Conservation (phyloP, 2,888 invertebrate species). For the Andrena minutula region DNA sequence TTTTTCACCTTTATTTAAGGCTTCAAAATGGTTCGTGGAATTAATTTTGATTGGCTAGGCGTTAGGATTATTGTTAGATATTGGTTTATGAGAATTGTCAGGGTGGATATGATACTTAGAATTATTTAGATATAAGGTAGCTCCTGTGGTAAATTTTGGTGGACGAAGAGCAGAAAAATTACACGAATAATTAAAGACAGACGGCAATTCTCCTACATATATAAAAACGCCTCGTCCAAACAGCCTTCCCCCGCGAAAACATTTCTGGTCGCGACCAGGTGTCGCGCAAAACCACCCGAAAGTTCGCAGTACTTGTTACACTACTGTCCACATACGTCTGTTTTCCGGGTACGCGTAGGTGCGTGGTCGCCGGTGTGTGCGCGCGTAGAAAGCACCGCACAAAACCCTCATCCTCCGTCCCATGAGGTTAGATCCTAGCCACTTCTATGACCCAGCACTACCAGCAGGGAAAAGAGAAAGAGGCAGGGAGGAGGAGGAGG, state of each 20-base stretch:
- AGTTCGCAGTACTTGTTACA: slow-evolving; percentile 53
- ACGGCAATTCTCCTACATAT: neutral
- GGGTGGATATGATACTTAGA: no score
- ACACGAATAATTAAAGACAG: no score
- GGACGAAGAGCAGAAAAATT: no score
- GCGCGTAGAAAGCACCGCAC: slow-evolving; percentile 55
- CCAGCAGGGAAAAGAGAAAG: slow-evolving; percentile 53
- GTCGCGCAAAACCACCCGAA: slow-evolving; percentile 37
- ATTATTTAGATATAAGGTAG: no score
- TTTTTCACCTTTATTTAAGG: no score
- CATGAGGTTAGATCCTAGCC: slow-evolving; percentile 77
- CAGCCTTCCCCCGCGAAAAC: neutral
- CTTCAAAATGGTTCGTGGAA: no score
- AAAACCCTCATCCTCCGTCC: slow-evolving; percentile 70
- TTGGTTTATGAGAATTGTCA: no score
- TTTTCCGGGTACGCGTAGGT: slow-evolving; percentile 37
- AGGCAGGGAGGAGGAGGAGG: slow-evolving; percentile 26
- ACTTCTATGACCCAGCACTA: slow-evolving; percentile 76
- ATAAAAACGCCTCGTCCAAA: neutral
- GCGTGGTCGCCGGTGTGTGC: slow-evolving; percentile 38
- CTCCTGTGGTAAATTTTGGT: no score
- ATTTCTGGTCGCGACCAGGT: neutral
- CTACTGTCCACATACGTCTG: slow-evolving; percentile 40
- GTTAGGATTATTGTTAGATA: no score
- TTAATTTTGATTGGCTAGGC: no score